Evolutionary conservation across 1,140 invertebrate genomes (phyloP), one percentile per base, ranked within the genome.

Genomic region (Hylaeus anthracinus): DNA sequence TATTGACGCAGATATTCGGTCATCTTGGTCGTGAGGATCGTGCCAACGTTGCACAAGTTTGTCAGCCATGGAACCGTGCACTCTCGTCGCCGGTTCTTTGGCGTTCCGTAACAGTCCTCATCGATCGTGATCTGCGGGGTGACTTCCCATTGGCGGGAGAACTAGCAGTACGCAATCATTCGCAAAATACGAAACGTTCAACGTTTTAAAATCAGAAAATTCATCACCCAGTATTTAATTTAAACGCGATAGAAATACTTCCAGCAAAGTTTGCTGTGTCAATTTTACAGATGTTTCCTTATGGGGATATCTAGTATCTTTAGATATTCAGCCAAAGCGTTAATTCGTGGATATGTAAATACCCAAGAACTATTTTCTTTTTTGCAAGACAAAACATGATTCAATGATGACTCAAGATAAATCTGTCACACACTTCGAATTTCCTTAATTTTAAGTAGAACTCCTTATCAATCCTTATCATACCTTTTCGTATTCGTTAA

Each of bases 1-100:
- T 93, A 90, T 76, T 94, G 81, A 93, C 88, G 60, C 89, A 93
- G 83, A 91, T 94, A 88, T 93, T 93, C 61, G 81, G 88, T 72
- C 83, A 92, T 71, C 88, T 94, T 41, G 79, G 81, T 84, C 88
- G 90, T 15, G 72, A 39, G 0, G 92, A 94, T 76, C 88, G 92
- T 45, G 87, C 83, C 37, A 91, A 76, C 75, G 89, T 90, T 64
- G 89, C 86, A 74, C 82, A 92, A 81, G 90, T 91, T 67, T 94
- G 93, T 82, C 88, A 70, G 45, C 71, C 85, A 79, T 94, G 93
- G 93, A 86, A 85, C n/a, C 86, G 75, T 37, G 89, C 90, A 41
- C 79, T 93, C 2, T 90, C 90, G 14, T 90, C 92, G 48, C 92
- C 93, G 8, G 53, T 89, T 60, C 90, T 93, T n/a, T 94, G 93